Evolutionary conservation across 35 echinoderm and acorn worm species (phyloP).

Genomic region (Apostichopus californicus): DNA sequence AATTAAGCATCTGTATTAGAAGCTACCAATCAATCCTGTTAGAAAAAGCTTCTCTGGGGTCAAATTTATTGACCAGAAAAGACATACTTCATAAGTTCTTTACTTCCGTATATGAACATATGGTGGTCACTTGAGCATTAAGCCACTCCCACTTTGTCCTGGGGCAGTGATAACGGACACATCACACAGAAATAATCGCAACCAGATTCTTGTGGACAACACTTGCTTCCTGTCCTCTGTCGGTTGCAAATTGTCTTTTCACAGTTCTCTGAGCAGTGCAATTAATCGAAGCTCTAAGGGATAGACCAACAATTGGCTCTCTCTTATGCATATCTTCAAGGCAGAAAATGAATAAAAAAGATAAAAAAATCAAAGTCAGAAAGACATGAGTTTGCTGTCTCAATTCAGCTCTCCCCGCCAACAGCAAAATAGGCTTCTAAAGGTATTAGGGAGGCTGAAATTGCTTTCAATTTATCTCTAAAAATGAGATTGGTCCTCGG

Average conservation of each 20-base stretch:
- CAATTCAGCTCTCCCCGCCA: conserved; percentile 2
- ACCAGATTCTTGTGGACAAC: not conserved
- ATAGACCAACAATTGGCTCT: conserved; percentile 25
- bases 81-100: too few species aligned
- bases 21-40: too few species aligned
- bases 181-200: not conserved
- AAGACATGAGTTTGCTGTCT: not conserved
- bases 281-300: conserved; percentile 44
- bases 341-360: not conserved
- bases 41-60: too few species aligned
- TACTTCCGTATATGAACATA: not conserved
- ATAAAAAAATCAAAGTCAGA: too few species aligned
- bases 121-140: not conserved
- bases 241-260: conserved; percentile 46
- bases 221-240: conserved; percentile 14
- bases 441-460: conserved; percentile 34
- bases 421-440: conserved; percentile 30
- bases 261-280: conserved; percentile 43
- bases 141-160: not conserved
- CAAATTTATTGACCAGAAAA: too few species aligned
- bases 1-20: too few species aligned
- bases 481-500: conserved; percentile 27
- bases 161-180: not conserved
- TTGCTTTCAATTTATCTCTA: conserved; percentile 38
- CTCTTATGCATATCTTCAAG: not conserved